Conservation (phyloP, 1,140 invertebrate genomes). For the Brachystomella parvula region DNA sequence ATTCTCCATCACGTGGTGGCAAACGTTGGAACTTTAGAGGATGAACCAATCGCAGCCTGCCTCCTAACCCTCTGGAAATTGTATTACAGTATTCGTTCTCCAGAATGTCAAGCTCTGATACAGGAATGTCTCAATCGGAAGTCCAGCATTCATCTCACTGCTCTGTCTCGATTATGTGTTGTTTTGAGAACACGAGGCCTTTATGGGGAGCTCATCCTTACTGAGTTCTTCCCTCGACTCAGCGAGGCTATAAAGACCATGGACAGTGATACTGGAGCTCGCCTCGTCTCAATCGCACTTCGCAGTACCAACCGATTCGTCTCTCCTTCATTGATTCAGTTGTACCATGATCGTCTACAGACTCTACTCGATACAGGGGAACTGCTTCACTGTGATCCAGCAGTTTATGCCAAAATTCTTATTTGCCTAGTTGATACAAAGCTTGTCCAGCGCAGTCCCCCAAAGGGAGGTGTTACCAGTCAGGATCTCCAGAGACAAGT, state of each 20-base stretch:
- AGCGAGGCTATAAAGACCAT: constrained; percentile 13
- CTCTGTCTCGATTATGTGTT: constrained; percentile 30
- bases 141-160: constrained; percentile 17
- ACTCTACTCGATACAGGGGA: neutral
- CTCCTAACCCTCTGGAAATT: constrained; percentile 29
- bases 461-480: neutral
- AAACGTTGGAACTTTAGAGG: constrained; percentile 19
- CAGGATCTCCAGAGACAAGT: constrained; percentile 5
- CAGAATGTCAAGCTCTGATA: constrained; percentile 16
- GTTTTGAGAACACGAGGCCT: constrained; percentile 12
- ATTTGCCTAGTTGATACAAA: constrained; percentile 15
- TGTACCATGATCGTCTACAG: constrained; percentile 6
- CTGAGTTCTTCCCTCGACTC: constrained; percentile 25
- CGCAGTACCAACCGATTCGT: constrained; percentile 7
- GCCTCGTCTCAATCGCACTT: constrained; percentile 26
- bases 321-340: constrained; percentile 1
- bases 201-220: constrained; percentile 21
- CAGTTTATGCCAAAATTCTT: constrained; percentile 22
- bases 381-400: neutral
- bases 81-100: constrained; percentile 11
- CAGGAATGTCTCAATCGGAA: constrained; percentile 23
- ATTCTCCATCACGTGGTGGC: constrained; percentile 22
- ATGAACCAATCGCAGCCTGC: constrained; percentile 28
- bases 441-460: neutral
- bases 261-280: constrained; percentile 17